Evolutionary conservation across 2,113 vertebrate genomes (phyloP).

Genomic region (Cyprinodon variegatus): DNA sequence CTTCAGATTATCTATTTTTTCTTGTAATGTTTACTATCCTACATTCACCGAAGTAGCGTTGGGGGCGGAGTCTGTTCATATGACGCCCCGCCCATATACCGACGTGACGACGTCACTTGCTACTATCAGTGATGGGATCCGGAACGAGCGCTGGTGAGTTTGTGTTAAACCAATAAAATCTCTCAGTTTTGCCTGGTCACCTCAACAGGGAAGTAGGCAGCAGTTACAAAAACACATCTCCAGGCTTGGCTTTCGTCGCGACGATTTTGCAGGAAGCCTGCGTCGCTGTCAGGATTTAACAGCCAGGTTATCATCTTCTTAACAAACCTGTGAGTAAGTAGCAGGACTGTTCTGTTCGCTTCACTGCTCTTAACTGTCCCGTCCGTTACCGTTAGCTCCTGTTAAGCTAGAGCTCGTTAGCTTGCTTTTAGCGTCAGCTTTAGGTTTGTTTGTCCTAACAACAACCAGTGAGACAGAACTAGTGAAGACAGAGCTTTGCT

Average conservation of each 20-base stretch:
- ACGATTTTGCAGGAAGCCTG: not conserved
- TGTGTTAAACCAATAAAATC: slow-evolving; percentile 77
- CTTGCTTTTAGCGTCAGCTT: not conserved
- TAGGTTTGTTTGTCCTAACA: not conserved
- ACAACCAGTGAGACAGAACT: slow-evolving; percentile 1
- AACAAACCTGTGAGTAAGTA: slow-evolving; percentile 63
- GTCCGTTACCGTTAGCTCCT: not conserved
- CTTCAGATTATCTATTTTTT: too few species aligned
- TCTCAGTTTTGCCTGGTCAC: slow-evolving; percentile 53
- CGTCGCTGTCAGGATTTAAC: slow-evolving; percentile 2
- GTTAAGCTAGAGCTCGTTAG: not conserved
- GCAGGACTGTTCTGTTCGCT: not conserved
- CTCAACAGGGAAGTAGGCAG: slow-evolving; percentile 68
- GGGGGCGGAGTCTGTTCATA: not conserved
- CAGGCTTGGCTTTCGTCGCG: not conserved
- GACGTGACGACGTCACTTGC: slow-evolving; percentile 31
- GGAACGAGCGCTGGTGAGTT: slow-evolving; percentile 80
- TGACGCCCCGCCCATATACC: not conserved
- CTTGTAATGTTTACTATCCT: too few species aligned
- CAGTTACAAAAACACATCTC: not conserved
- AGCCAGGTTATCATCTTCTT: slow-evolving; percentile 22
- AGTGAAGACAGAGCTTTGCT: not conserved
- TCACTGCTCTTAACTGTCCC: not conserved
- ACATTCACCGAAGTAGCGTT: too few species aligned
- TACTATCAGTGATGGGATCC: slow-evolving; percentile 70